Evolutionary conservation across 2,797 vertebrate species (phyloP), one percentile per base, ranked within the genome.

Genomic region (Phaenicophaeus curvirostris): DNA sequence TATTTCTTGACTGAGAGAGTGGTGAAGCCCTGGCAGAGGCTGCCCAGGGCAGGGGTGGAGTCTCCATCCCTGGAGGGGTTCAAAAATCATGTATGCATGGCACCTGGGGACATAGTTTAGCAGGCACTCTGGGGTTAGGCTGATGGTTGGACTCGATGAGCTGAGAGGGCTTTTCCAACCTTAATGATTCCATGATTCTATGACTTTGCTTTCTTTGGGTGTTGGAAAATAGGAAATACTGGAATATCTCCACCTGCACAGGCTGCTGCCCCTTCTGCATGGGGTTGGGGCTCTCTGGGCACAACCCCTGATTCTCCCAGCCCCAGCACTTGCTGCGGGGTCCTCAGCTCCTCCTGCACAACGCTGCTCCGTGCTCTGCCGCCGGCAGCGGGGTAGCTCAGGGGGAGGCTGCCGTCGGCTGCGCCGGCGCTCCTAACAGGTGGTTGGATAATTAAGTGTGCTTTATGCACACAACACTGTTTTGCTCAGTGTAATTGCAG

Each of bases 381-480:
- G 12, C 25, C 2, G 7, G 37, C 14, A 41, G 53, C 7, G 1
- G 37, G 57, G 80, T 24, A 51, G 39, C 37, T 53, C 28, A 3
- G 0, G n/a, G 50, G 54, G 39, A 46, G 1, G 58, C 61, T 41
- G 97, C 97, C 96, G 48, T 65, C 87, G 95, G 93, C 95, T 96
- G 92, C 69, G 65, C 95, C 44, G 92, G 85, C 65, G 83, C 93
- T 97, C 93, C 96, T 97, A 97, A 98, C 98, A 98, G 98, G 96
- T 95, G 98, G 97, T 97, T 97, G 97, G 97, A 97, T 98, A 98
- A 98, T 98, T 98, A 98, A 98, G 98, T 96, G 96, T 98, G 98
- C 95, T 96, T 97, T 98, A 97, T 97, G 97, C 97, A 97, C 97
- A 98, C 97, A 98, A 95, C 97, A 87, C 97, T 98, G 97, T 96